phyloP scores from a whole-genome alignment of 1,140 invertebrate species.

The Orius insidiosus region DNA sequence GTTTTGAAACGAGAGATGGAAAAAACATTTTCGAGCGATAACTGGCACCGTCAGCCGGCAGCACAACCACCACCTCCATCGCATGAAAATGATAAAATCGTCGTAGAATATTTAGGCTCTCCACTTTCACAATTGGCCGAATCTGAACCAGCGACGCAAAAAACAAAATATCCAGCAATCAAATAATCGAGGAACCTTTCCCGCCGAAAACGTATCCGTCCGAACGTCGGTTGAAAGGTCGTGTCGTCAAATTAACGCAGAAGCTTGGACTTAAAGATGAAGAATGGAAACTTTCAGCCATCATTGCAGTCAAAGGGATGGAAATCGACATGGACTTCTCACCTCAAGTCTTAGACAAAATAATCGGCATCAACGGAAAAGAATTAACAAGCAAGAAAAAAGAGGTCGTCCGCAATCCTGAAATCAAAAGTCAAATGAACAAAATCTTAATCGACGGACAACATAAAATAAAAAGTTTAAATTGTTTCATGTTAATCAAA shows the following conservation, averaged over 20 bases:
- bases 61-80: background rate
- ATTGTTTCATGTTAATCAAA: constrained; percentile 10
- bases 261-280: constrained; percentile 8
- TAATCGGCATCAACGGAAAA: constrained; percentile 9
- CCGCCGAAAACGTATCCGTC: constrained; percentile 12
- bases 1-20: no score
- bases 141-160: background rate
- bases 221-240: background rate
- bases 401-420: constrained; percentile 1
- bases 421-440: constrained; percentile 12
- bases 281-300: constrained; percentile 9
- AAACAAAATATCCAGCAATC: background rate
- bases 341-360: constrained; percentile 14
- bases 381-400: constrained; percentile 5
- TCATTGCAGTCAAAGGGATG: constrained; percentile 9
- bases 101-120: constrained; percentile 3
- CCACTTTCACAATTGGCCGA: background rate
- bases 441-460: constrained; percentile 7
- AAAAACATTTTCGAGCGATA: no score
- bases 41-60: no score
- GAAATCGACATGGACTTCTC: constrained; percentile 13
- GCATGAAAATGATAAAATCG: constrained; percentile 1
- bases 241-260: constrained; percentile 8
- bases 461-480: constrained; percentile 5
- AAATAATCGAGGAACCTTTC: constrained; percentile 1